phyloP scores from a whole-genome alignment of 2,888 invertebrate genomes.

The Agrilus biguttatus region DNA sequence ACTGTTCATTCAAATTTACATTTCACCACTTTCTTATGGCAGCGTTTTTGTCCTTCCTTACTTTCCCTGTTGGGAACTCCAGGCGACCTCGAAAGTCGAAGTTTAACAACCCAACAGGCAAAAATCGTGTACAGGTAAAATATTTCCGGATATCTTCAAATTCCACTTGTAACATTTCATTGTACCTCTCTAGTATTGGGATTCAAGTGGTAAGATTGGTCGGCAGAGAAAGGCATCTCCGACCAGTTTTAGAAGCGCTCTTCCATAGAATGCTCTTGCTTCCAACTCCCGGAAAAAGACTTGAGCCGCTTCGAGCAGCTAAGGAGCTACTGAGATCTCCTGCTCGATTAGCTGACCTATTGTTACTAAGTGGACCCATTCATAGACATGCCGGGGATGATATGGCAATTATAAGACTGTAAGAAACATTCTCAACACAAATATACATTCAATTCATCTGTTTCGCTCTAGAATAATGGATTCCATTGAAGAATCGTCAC shows the following conservation, averaged over 20 bases:
- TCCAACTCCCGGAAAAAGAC: constrained; percentile 70
- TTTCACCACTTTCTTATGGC: constrained; percentile 82
- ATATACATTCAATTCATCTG: not conserved
- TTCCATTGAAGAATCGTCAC: constrained; percentile 84
- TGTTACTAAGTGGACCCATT: constrained; percentile 42
- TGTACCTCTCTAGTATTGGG: constrained; percentile 52
- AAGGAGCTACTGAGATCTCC: constrained; percentile 69
- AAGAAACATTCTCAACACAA: constrained; percentile 21
- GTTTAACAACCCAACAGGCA: constrained; percentile 70
- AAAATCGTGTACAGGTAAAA: constrained; percentile 74
- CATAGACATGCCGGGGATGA: constrained; percentile 57
- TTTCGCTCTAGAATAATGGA: constrained; percentile 61
- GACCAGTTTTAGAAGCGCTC: constrained; percentile 83
- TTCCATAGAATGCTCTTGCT: constrained; percentile 86
- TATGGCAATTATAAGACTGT: constrained; percentile 72
- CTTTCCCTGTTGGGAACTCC: constrained; percentile 82
- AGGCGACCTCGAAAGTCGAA: constrained; percentile 60
- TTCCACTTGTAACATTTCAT: not conserved
- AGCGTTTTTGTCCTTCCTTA: constrained; percentile 80
- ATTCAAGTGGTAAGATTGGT: constrained; percentile 78
- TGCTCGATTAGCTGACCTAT: constrained; percentile 58
- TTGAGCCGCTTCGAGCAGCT: constrained; percentile 72
- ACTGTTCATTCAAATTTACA: constrained; percentile 72
- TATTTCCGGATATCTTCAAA: not conserved
- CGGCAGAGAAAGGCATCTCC: constrained; percentile 70